Base-by-base conservation (phyloP, 2,888 invertebrate species). In the Limnephilus auricula region DNA sequence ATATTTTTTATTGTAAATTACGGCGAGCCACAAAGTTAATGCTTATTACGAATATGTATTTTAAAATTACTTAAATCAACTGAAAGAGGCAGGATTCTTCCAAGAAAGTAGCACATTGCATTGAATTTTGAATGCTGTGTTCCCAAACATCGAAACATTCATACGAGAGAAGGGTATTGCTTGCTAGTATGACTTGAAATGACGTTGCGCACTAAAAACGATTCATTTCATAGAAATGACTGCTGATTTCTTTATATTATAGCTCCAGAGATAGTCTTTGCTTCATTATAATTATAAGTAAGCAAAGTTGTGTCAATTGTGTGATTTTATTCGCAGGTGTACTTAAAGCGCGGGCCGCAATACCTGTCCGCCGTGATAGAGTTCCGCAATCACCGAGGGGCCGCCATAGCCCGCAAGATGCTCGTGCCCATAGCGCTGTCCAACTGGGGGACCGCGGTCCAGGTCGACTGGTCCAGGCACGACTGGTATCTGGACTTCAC, bases 331-430 rank as follows among this genome's bases (percentile, higher is more conserved):
- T 88, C 90, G 30, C 89, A 92, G 92, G 45, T 92, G 4, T 95
- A 95, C 94, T 95, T 96, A 85, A 94, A 95, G n/a, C 95, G 95
- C 85, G 94, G 95, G 13, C 94, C 94, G 30, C 95, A 95, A 30
- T 94, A 95, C 2, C 95, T 97, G 86, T 97, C 97, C 93, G 97
- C 97, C 78, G 97, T 98, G 93, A 97, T 98, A 32, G 97, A 97
- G 94, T 98, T 97, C 94, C 96, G 96, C 83, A 96, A 95, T 85
- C 98, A 98, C 95, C 96, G 97, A 93, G 97, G 97, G 34, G 97
- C 96, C 92, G 97, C 95, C 32, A 95, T 96, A 94, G 96, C 95
- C 2, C 94, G 96, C 37, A 94, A 96, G 93, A 96, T 96, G 93
- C 95, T 97, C 65, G 95, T 96, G 9, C 96, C 96, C 0, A 94